Evolutionary conservation across 1,140 invertebrate genomes (phyloP), one percentile per base, ranked within the genome.

Genomic region (Caenorhabditis remanei): DNA sequence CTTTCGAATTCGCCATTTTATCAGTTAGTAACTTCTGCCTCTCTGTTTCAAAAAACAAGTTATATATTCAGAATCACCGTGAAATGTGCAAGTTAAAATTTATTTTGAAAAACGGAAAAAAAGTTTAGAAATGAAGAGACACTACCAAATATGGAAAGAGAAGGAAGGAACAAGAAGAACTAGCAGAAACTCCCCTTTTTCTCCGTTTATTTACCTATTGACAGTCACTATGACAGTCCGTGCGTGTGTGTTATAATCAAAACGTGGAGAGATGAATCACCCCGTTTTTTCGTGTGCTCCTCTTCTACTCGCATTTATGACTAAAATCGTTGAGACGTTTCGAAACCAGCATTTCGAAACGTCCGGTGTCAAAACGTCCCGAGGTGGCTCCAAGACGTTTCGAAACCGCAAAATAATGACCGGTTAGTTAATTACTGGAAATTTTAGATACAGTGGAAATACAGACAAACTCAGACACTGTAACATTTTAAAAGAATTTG

Each of bases 191-290:
- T 16, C 16, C 65, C 5, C 24, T 32, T 79, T 1, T 53, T 79
- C 71, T n/a, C 43, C 71, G 46, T 50, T 50, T 79, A 79, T 79
- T 79, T 79, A 79, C 71, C 71, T 79, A 79, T 79, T 79, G 13
- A n/a, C 40, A 71, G 7, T 32, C 32, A 32, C 32, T 32, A 32
- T 32, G 32, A 32, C 32, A 32, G 32, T 32, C 32, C 32, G 32
- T 32, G 32, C n/a, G n/a, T 32, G 32, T 32, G 32, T 71, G 41
- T 46, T 71, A 50, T 79, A 14, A 79, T 79, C 71, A 79, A 79
- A 24, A 19, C 9, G 9, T 32, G 32, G 32, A 32, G 32, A 32
- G 32, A 32, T 32, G 71, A 79, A 48, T 79, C 71, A 79, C 53
- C 32, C 32, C 46, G 41, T 53, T 79, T 79, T 71, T 79, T 13